Conservation (phyloP, 2,113 vertebrate genomes). For the Genyomyrus donnyi region DNA sequence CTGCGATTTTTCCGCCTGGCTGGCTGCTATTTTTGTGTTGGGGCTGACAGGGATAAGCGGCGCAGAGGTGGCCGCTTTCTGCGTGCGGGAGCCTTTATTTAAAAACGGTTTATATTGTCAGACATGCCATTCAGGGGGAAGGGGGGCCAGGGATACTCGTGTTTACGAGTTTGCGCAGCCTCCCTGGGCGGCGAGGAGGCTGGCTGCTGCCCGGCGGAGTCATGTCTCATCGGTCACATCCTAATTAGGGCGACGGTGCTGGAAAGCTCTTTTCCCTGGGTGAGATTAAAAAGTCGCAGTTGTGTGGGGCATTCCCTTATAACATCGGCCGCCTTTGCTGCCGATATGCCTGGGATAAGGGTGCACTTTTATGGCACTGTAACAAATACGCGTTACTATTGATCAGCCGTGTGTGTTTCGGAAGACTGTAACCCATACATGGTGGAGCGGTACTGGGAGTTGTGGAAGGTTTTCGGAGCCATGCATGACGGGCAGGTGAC, state of each 20-base stretch:
- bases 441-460: not conserved
- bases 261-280: not conserved
- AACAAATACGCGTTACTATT: not conserved
- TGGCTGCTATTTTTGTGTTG: not conserved
- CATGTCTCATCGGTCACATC: not conserved
- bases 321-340: not conserved
- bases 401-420: not conserved
- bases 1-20: not conserved
- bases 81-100: not conserved
- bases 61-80: not conserved
- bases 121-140: no score
- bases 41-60: not conserved
- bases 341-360: not conserved
- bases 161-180: not conserved
- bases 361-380: not conserved
- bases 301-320: not conserved
- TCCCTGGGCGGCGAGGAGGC: not conserved
- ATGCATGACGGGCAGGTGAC: not conserved
- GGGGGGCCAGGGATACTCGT: not conserved
- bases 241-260: not conserved
- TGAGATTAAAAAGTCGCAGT: not conserved
- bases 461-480: not conserved
- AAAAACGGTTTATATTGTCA: not conserved
- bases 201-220: not conserved
- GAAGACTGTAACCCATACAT: not conserved